phyloP scores from a whole-genome alignment of 2,888 invertebrate species.

The Caenorhabditis uteleia region DNA sequence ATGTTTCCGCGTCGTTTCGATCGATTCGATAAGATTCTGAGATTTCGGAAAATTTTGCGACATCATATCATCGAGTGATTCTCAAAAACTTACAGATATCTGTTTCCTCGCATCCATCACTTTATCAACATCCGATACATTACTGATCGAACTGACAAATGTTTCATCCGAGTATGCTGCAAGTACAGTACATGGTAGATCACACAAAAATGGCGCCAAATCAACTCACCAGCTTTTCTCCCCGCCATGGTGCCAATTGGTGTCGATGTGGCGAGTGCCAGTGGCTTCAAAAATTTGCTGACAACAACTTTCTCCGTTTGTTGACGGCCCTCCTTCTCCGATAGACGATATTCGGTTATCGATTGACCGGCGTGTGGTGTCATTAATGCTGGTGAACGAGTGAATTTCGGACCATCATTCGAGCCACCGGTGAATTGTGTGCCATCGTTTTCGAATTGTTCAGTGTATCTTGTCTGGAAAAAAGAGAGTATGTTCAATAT shows the following conservation, averaged over 20 bases:
- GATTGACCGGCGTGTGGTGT: slow-evolving; percentile 43
- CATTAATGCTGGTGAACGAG: slow-evolving; percentile 31
- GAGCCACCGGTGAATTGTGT: slow-evolving; percentile 12
- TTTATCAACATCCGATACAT: slow-evolving; percentile 36
- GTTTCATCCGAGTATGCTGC: slow-evolving; percentile 28
- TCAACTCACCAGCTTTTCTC: slow-evolving; percentile 6
- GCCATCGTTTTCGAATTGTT: slow-evolving; percentile 28
- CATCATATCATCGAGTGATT: background rate
- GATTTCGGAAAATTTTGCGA: background rate
- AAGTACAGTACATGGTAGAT: background rate
- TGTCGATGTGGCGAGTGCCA: slow-evolving; percentile 40
- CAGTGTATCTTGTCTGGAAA: slow-evolving; percentile 6
- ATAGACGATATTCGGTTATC: slow-evolving; percentile 36
- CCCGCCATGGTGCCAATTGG: slow-evolving; percentile 34
- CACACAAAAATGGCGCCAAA: background rate
- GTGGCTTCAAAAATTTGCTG: slow-evolving; percentile 18
- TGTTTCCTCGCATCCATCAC: slow-evolving; percentile 31
- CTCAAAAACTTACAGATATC: slow-evolving; percentile 14
- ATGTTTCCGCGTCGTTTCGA: slow-evolving; percentile 42
- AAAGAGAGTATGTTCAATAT: no score
- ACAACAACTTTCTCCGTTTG: slow-evolving; percentile 36
- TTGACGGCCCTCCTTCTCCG: slow-evolving; percentile 28
- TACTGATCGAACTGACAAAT: slow-evolving; percentile 47
- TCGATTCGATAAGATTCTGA: slow-evolving; percentile 31
- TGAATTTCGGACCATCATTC: slow-evolving; percentile 24